Conservation (phyloP, 1,140 invertebrate genomes). For the Coenobita brevimanus region DNA sequence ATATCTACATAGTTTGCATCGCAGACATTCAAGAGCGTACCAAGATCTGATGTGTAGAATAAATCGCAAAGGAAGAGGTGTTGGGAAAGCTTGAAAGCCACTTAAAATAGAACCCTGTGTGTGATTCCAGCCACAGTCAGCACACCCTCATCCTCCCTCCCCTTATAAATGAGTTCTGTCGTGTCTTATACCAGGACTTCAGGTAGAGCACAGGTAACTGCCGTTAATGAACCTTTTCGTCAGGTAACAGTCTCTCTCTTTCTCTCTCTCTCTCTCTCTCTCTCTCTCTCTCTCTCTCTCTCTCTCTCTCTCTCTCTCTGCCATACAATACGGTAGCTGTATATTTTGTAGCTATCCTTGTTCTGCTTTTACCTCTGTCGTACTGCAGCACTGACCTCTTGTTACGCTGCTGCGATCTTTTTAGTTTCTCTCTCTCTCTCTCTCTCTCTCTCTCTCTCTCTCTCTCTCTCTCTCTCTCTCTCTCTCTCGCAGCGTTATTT, state of each 20-base stretch:
- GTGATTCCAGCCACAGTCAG: too few species aligned
- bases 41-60: too few species aligned
- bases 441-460: background rate
- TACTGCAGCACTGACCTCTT: background rate
- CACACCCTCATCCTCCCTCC: too few species aligned
- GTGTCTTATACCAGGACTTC: background rate
- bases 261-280: conserved; percentile 1
- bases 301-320: background rate
- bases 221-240: background rate
- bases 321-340: background rate
- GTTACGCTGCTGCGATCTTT: too few species aligned
- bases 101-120: too few species aligned
- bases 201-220: too few species aligned
- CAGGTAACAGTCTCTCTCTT: background rate
- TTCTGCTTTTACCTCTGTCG: background rate
- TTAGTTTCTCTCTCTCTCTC: too few species aligned
- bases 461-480: background rate
- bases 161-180: background rate
- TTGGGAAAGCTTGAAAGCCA: too few species aligned
- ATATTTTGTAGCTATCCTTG: background rate
- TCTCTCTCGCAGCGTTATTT: background rate
- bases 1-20: too few species aligned
- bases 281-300: background rate
- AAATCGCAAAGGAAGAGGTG: too few species aligned
- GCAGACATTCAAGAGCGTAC: too few species aligned